phyloP scores from a whole-genome alignment of 2,113 vertebrate genomes.

The Catharus minimus region DNA sequence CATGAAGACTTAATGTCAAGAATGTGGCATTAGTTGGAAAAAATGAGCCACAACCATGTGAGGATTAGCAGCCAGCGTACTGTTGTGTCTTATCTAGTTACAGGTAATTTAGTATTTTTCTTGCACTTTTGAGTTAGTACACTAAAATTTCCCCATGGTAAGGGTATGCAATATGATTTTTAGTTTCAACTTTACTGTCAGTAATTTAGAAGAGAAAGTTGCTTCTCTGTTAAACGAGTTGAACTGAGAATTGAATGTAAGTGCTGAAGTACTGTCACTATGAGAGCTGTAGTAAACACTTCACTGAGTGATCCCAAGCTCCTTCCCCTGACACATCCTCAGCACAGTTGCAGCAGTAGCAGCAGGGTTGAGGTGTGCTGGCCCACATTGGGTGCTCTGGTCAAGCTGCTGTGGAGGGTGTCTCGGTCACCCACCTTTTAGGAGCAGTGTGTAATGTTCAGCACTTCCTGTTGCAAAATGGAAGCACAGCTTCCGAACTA shows the following conservation, averaged over 20 bases:
- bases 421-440: accelerated
- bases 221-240: neutral
- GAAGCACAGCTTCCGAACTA: neutral
- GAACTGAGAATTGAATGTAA: neutral
- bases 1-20: neutral
- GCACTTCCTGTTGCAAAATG: neutral
- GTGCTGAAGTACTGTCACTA: neutral
- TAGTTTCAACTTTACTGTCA: neutral
- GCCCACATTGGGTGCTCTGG: neutral
- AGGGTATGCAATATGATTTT: neutral
- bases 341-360: neutral
- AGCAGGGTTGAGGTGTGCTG: neutral
- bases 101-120: neutral
- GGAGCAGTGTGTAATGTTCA: neutral
- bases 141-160: neutral
- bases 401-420: neutral
- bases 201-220: neutral
- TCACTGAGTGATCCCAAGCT: neutral
- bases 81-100: neutral
- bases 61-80: neutral
- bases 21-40: neutral
- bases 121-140: neutral
- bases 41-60: neutral
- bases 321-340: neutral
- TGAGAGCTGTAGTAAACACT: neutral